Percentiles rank a stretch among this genome's conserved stretches.
Conservation (phyloP, 2,113 vertebrate species). For the Oenanthe oenanthe region DNA sequence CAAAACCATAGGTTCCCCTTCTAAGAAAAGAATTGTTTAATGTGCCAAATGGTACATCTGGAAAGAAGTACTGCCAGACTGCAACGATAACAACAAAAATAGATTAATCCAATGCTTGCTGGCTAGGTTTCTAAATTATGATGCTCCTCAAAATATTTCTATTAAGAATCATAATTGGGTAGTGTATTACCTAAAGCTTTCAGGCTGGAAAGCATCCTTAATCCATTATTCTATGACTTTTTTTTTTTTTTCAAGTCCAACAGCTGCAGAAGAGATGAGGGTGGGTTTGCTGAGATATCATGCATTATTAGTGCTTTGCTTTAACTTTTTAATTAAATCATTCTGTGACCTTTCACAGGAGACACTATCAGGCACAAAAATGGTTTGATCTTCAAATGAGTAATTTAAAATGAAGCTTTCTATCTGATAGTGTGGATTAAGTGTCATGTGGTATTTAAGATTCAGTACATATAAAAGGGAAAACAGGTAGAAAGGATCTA, state of each 20-base stretch:
- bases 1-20: conserved; percentile 70
- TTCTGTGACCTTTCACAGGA: conserved; percentile 70
- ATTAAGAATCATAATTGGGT: conserved; percentile 61
- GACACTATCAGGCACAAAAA: conserved; percentile 25
- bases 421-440: background rate
- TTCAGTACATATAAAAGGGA: background rate
- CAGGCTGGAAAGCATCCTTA: conserved; percentile 73
- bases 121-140: conserved; percentile 69
- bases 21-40: conserved; percentile 75
- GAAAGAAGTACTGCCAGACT: conserved; percentile 73
- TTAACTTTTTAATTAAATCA: conserved; percentile 76
- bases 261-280: conserved; percentile 56
- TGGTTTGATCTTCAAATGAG: background rate
- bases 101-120: conserved; percentile 39
- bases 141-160: conserved; percentile 68
- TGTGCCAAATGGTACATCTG: conserved; percentile 86
- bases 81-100: conserved; percentile 49
- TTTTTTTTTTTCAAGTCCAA: conserved; percentile 59
- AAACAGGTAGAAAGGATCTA: background rate
- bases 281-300: conserved; percentile 75
- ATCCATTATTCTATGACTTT: conserved; percentile 73
- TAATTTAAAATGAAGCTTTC: background rate
- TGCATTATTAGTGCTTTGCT: conserved; percentile 79
- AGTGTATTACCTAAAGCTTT: conserved; percentile 14
- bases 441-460: background rate